Evolutionary conservation across 2,113 vertebrate genomes (phyloP).

Genomic region (Nettapus auritus): DNA sequence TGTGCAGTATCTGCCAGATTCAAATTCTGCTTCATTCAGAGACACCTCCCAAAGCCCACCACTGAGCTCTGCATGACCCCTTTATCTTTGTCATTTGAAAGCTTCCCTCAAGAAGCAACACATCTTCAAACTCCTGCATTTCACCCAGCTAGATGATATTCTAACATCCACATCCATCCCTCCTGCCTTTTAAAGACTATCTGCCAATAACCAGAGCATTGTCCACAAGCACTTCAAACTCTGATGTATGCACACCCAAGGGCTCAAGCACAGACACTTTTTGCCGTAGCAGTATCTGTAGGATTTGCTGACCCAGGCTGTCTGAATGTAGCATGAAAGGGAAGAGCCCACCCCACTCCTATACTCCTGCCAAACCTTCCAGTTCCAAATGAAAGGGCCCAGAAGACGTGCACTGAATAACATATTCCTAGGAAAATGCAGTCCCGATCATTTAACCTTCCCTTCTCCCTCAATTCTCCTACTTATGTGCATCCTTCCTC

Average conservation of each 20-base stretch:
- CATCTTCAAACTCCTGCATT: neutral
- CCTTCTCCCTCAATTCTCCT: neutral
- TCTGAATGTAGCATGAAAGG: rapidly evolving
- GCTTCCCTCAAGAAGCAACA: neutral
- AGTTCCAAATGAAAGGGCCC: neutral
- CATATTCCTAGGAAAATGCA: rapidly evolving
- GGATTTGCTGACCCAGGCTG: neutral
- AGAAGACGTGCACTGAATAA: neutral
- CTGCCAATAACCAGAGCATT: neutral
- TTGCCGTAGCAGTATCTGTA: neutral
- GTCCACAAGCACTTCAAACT: neutral
- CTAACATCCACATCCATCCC: neutral
- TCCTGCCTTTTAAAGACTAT: neutral
- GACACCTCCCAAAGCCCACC: too few relatives aligned
- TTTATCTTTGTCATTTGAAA: neutral
- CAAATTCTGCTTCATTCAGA: neutral
- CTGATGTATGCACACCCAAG: neutral
- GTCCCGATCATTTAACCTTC: neutral
- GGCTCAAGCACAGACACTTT: neutral
- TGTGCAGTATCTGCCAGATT: neutral
- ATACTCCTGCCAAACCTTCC: rapidly evolving
- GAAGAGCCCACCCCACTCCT: neutral
- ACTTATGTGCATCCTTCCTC: neutral
- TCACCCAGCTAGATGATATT: neutral
- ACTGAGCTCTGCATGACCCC: neutral